Evolutionary conservation across 2,888 invertebrate species (phyloP).

Genomic region (Mythimna albipuncta): DNA sequence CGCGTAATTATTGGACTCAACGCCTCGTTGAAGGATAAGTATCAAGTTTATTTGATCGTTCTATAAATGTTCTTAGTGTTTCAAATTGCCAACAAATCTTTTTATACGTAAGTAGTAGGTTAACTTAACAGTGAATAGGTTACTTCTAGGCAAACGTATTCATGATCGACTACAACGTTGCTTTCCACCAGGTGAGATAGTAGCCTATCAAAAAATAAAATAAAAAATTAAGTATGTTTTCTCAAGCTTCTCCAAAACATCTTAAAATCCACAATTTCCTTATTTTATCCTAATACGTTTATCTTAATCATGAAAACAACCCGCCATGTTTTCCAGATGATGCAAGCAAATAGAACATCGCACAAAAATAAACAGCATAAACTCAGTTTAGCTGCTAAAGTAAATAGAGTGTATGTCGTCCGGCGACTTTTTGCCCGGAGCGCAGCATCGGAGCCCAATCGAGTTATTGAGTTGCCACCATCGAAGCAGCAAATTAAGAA

Average conservation of each 20-base stretch:
- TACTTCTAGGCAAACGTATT: too few species aligned
- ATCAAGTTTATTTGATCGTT: constrained; percentile 23
- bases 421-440: constrained; percentile 79
- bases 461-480: constrained; percentile 84
- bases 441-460: constrained; percentile 80
- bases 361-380: constrained; percentile 37
- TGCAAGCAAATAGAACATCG: constrained; percentile 15
- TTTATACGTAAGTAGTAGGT: not conserved
- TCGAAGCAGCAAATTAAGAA: constrained; percentile 90
- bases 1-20: constrained; percentile 45
- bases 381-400: constrained; percentile 49
- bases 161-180: too few species aligned
- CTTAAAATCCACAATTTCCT: not conserved
- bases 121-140: too few species aligned
- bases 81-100: not conserved
- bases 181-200: too few species aligned
- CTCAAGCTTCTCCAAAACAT: not conserved
- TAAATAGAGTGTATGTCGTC: constrained; percentile 71
- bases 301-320: not conserved
- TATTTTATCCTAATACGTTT: not conserved
- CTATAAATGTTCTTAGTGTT: not conserved
- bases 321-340: not conserved
- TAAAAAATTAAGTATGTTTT: not conserved
- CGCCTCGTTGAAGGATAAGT: constrained; percentile 20
- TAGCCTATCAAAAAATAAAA: too few species aligned